phyloP scores from a whole-genome alignment of 2,797 vertebrate genomes.

The Bradypodion pumilum region DNA sequence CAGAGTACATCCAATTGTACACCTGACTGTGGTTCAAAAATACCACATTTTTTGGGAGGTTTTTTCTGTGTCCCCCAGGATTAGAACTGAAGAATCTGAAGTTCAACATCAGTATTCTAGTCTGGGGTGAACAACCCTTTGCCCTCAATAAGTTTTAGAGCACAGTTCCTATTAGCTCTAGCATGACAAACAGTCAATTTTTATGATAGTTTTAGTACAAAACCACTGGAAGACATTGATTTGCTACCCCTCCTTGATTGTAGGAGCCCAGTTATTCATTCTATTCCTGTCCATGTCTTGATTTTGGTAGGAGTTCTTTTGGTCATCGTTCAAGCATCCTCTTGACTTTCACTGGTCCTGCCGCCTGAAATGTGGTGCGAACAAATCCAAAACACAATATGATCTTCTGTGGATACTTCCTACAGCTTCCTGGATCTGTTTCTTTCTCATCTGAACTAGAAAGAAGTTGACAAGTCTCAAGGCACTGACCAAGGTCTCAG shows the following conservation, averaged over 20 bases:
- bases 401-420: neutral
- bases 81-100: too few relatives aligned
- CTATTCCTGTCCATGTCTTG: neutral
- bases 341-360: neutral
- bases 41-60: too few relatives aligned
- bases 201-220: neutral
- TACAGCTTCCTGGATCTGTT: neutral
- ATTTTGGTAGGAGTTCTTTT: too few relatives aligned
- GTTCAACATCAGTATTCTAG: too few relatives aligned
- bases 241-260: neutral
- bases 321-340: neutral
- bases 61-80: too few relatives aligned
- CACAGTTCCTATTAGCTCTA: neutral
- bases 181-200: neutral
- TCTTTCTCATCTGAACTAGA: too few relatives aligned
- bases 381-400: neutral
- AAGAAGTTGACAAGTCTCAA: too few relatives aligned
- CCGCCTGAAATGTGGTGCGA: too few relatives aligned
- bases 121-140: neutral
- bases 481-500: too few relatives aligned
- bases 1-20: too few relatives aligned
- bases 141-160: neutral
- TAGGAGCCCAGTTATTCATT: neutral
- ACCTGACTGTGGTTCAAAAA: too few relatives aligned
- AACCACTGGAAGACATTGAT: neutral